These are phyloP conservation scores for Willisornis vidua DNA, from an alignment of 2,113 vertebrate genomes.

Conservation along the genomic window DNA sequence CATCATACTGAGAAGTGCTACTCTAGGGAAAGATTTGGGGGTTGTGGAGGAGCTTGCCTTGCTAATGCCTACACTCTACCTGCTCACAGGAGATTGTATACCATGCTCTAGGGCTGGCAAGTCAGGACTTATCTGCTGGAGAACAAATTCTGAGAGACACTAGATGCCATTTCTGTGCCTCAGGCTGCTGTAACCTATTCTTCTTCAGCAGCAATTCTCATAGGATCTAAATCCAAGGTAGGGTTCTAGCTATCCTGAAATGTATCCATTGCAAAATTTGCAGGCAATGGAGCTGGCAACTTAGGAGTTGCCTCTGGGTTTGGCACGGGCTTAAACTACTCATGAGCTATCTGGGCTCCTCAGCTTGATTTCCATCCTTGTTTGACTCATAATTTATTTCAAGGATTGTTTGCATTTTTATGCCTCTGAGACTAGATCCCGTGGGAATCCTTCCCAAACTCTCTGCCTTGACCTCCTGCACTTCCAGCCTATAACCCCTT, in stretches of 20 bases:
- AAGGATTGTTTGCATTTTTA: constrained; percentile 65
- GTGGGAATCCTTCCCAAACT: constrained; percentile 59
- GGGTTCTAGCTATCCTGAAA: constrained; percentile 4
- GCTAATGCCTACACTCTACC: not conserved
- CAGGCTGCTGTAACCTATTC: not conserved
- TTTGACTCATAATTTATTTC: constrained; percentile 62
- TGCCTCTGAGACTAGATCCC: constrained; percentile 54
- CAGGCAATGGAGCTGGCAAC: not conserved
- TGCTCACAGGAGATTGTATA: not conserved
- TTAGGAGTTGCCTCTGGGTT: constrained; percentile 49
- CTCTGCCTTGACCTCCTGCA: not conserved
- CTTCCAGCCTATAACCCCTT: constrained; percentile 1
- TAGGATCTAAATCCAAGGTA: not conserved
- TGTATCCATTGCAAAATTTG: constrained; percentile 50
- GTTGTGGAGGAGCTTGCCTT: not conserved
- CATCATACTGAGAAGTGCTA: not conserved
- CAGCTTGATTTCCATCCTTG: constrained; percentile 54
- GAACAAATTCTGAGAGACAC: constrained; percentile 9
- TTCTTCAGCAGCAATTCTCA: not conserved
- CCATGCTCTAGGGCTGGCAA: constrained; percentile 31
- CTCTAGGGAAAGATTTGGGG: not conserved
- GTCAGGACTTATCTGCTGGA: constrained; percentile 25
- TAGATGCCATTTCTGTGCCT: constrained; percentile 9
- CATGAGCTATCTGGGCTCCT: constrained; percentile 35
- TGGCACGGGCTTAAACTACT: constrained; percentile 48